phyloP scores from a whole-genome alignment of 2,888 invertebrate genomes.

The Bimastos eiseni region DNA sequence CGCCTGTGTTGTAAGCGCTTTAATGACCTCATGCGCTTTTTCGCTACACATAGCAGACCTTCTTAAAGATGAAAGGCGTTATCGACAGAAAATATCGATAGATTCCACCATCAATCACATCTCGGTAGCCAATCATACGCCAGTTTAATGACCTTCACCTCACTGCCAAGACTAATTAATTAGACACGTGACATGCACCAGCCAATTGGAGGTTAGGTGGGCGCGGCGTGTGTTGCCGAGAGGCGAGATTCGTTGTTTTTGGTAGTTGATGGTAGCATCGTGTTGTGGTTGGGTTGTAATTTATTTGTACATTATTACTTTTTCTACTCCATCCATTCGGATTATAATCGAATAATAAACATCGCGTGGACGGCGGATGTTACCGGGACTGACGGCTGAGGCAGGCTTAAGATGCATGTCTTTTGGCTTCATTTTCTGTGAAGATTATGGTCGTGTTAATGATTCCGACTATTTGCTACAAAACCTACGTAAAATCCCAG shows the following conservation, averaged over 20 bases:
- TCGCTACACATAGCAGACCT: not conserved
- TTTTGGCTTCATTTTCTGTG: not conserved
- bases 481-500: not conserved
- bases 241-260: not conserved
- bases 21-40: not conserved
- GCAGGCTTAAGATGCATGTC: not conserved
- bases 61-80: not conserved
- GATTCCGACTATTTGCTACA: not conserved
- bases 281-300: not conserved
- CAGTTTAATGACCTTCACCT: constrained; percentile 2
- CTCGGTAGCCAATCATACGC: not conserved
- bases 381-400: not conserved
- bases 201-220: not conserved
- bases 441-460: not conserved
- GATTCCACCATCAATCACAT: not conserved
- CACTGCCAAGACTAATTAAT: not conserved
- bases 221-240: not conserved
- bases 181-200: not conserved
- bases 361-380: not conserved
- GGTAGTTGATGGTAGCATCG: not conserved
- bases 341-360: not conserved
- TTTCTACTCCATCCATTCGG: constrained; percentile 9
- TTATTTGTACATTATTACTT: not conserved
- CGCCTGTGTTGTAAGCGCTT: not conserved
- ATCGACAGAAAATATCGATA: not conserved